Evolutionary conservation across 2,113 vertebrate genomes (phyloP).

Genomic region (Macquaria australasica): DNA sequence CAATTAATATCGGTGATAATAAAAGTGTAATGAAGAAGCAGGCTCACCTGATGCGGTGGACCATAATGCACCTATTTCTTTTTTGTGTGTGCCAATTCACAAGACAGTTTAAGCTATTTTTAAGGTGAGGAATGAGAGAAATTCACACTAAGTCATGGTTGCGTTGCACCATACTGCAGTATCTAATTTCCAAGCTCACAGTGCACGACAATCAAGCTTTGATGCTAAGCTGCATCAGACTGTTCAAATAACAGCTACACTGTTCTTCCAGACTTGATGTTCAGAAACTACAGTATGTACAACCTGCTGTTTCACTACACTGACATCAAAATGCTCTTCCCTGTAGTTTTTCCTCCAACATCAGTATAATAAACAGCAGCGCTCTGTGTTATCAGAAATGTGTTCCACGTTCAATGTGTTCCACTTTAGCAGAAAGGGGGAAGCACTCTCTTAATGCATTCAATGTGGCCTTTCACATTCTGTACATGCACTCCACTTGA

Average conservation of each 20-base stretch:
- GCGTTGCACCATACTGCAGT: background rate
- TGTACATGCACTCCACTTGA: conserved; percentile 38
- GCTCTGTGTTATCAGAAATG: conserved; percentile 35
- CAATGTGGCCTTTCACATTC: conserved; percentile 30
- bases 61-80: conserved; percentile 2
- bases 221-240: conserved; percentile 2
- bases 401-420: conserved; percentile 16
- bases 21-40: conserved; percentile 60
- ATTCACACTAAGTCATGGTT: background rate
- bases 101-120: background rate
- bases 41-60: conserved; percentile 26
- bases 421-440: conserved; percentile 19
- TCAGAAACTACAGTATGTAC: background rate
- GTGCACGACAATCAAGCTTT: conserved; percentile 6
- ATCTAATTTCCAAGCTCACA: background rate
- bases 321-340: conserved; percentile 17
- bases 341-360: conserved; percentile 18
- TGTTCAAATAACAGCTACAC: conserved; percentile 17
- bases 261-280: conserved; percentile 3
- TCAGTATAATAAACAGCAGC: conserved; percentile 40
- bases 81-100: background rate
- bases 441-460: conserved; percentile 23
- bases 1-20: conserved; percentile 62
- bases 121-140: background rate
- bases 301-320: conserved; percentile 29